phyloP scores from a whole-genome alignment of 2,113 vertebrate genomes.

The Myotis brandtii region DNA sequence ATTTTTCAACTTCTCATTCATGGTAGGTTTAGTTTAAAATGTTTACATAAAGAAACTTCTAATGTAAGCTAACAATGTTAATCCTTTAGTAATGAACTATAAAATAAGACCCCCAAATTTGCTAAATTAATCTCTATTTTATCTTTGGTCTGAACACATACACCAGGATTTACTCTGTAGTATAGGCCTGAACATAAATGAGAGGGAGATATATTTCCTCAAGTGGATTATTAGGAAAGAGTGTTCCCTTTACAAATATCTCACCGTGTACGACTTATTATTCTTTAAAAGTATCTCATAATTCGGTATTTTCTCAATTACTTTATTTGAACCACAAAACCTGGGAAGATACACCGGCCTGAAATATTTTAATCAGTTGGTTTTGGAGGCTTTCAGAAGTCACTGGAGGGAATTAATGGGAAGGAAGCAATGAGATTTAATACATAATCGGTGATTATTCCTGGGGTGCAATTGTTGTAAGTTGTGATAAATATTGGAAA shows the following conservation, averaged over 20 bases:
- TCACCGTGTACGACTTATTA: neutral
- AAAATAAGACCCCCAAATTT: neutral
- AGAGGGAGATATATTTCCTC: neutral
- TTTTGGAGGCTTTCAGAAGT: neutral
- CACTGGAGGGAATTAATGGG: neutral
- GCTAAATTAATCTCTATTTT: neutral
- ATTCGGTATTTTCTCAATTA: neutral
- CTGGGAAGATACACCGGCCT: neutral
- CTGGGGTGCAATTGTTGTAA: neutral
- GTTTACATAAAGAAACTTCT: neutral
- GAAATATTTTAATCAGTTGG: neutral
- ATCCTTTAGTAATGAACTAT: neutral
- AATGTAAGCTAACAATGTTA: neutral
- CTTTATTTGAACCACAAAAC: constrained; percentile 6
- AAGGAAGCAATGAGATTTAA: neutral
- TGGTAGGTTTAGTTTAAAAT: neutral
- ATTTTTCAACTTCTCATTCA: neutral
- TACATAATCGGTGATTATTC: neutral
- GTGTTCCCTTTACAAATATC: neutral
- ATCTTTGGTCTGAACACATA: neutral
- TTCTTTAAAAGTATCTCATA: neutral
- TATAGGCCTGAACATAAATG: neutral
- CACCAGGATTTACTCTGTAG: neutral
- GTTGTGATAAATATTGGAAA: constrained; percentile 11
- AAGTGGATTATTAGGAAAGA: neutral